Evolutionary conservation across 1,140 invertebrate species (phyloP), one percentile per base, ranked within the genome.

Genomic region (Cyclina sinensis): DNA sequence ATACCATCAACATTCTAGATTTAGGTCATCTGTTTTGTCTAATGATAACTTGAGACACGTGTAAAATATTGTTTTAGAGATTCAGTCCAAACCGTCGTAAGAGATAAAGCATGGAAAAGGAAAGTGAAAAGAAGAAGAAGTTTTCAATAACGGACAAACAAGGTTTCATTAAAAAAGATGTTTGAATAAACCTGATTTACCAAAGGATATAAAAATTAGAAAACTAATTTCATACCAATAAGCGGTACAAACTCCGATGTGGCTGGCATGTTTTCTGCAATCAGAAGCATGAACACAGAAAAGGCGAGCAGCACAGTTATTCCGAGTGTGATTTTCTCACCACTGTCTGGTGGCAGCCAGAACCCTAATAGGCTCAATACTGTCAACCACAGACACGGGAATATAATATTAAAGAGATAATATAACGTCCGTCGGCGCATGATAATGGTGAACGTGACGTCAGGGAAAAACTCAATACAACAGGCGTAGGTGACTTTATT

Each of bases 361-460:
- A 97, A 97, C 37, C 96, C 96, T 1, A 97, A 93, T 37, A 97
- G 94, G 2, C 96, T 96, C 18, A 97, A 93, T 9, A 95, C 94
- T 0, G 96, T 96, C 95, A 97, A 95, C 96, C 96, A 96, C 85
- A 96, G 96, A 90, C 96, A 97, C 12, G 96, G 96, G 43, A 96
- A 94, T 35, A 97, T 96, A 5, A 97, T 95, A 93, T 97, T 97
- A 94, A 96, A 96, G 90, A 96, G 95, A 92, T 96, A 96, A 90
- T 95, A 96, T 30, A 95, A 83, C 14, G 94, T 94, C 18, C 93
- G 83, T 21, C 93, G 74, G n/a, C 91, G 89, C 24, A 94, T 93
- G 95, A 99, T 97, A 94, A 97, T 92, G 7, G 95, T 96, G 57
- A 97, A 96, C 5, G 96, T 96, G 5, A 97, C 96, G 90, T 97